Evolutionary conservation across 2,797 vertebrate species (phyloP), one percentile per base, ranked within the genome.

Genomic region (Phaenicophaeus curvirostris): DNA sequence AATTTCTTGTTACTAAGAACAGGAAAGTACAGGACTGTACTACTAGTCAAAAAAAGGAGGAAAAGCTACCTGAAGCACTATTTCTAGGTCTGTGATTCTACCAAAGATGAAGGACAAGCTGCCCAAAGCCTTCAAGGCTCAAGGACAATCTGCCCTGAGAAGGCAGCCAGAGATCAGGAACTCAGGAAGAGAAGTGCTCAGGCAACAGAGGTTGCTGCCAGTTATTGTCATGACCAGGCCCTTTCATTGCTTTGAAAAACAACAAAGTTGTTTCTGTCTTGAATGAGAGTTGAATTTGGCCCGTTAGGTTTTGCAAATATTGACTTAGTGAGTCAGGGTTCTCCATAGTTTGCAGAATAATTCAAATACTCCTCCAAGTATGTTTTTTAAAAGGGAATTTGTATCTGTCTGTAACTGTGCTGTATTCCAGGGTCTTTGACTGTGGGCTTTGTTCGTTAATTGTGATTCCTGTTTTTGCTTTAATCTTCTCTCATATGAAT

Each of bases 281-380:
- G 42, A 94, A 79, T 1, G 4, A 63, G 54, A 73, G 66, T 82
- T 93, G 94, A 94, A 94, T 91, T 93, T 96, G 91, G 93, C 87
- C 76, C 67, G 37, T 48, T 7, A 73, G 85, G 69, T 71, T 81
- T 79, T 92, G 67, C 71, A 96, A 96, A 96, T 95, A 94, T 90
- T 97, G 94, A 88, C 76, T 96, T 85, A 94, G 44, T 93, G 95
- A 97, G 94, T 96, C 89, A 95, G 66, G 91, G 85, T 58, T 79
- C 76, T 57, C 77, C 85, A 93, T 87, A 95, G 59, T 77, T 93
- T 95, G 87, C 67, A 92, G 50, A 89, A 93, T 94, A 94, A 93
- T 92, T 73, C 80, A 91, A 93, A 41, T 63, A 25, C 44, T 85
- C 61, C 46, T 92, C 68, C 41, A 89, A 88, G 46, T 21, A 25